Base-by-base conservation (phyloP, 2,113 vertebrate genomes). In the Ptychochromis oligacanthus region DNA sequence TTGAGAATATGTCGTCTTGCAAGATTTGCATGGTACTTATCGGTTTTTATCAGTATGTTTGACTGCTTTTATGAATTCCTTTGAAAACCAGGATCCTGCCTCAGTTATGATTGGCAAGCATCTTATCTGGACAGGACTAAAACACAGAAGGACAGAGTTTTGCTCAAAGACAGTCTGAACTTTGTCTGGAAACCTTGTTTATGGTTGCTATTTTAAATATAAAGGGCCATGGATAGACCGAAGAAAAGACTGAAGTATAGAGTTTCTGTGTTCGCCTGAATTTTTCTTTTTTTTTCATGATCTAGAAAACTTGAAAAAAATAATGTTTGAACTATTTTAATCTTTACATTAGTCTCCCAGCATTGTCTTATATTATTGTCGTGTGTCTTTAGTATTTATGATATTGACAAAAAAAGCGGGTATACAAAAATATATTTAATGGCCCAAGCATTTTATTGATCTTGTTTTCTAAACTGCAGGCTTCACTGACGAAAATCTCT, bases 341-440 rank as follows among this genome's bases (percentile, higher is more conserved):
- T 96, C 96, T 96, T 96, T 95, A 96, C 95, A 96, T 94, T 95
- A 96, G 94, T 95, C 93, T 95, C 95, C 95, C 95, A 95, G 92
- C 95, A 95, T 97, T 94, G 96, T 97, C 96, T 97, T 96, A 96
- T 95, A 96, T 95, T 97, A 96, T 96, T 97, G 96, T 97, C 95
- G 95, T 92, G 96, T 95, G 96, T 97, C 97, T 96, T 97, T 98
- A 97, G 96, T 98, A 98, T 98, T 99, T 98, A 99, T 98, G 95
- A 97, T 95, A 97, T 97, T 97, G 96, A 97, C 96, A 97, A 96
- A 97, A 97, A 96, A 95, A 98, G 97, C 97, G 97, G 98, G 98
- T 99, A 97, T 96, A 96, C 96, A 96, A 97, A 96, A 95, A 95
- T 96, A 97, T 97, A 97, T 96, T 95, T 96, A 96, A 96, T 95